phyloP scores from a whole-genome alignment of 2,888 invertebrate genomes.

The Acronicta aceris region DNA sequence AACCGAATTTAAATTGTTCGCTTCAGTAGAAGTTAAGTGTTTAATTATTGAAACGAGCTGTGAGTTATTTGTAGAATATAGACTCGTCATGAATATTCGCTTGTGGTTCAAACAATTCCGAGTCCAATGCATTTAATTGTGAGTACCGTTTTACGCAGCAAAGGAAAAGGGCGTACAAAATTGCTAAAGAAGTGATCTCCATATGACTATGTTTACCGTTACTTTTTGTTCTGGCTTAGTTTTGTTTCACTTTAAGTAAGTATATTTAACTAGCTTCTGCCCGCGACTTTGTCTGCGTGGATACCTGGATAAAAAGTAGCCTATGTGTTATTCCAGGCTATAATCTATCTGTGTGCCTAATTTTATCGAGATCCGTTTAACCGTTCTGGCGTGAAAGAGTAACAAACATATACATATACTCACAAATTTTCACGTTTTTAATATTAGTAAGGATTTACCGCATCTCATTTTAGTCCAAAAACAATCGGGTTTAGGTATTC shows the following conservation, averaged over 20 bases:
- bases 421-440: no score
- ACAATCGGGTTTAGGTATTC: no score
- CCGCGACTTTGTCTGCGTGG: no score
- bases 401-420: no score
- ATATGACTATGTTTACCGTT: constrained; percentile 36
- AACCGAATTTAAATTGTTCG: background rate
- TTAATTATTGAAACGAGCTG: background rate
- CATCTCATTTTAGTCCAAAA: no score
- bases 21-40: background rate
- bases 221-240: constrained; percentile 9
- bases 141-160: constrained; percentile 31
- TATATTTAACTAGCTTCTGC: no score
- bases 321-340: no score
- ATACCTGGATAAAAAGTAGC: no score
- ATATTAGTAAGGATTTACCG: background rate
- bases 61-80: background rate
- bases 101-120: constrained; percentile 17
- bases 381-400: no score
- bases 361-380: no score
- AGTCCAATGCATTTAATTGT: constrained; percentile 34
- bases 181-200: constrained; percentile 43
- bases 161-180: constrained; percentile 38
- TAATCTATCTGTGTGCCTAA: no score
- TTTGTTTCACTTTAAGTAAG: background rate
- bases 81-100: constrained; percentile 15